Evolutionary conservation across 2,113 vertebrate species (phyloP), one percentile per base, ranked within the genome.

Genomic region (Peromyscus maniculatus): DNA sequence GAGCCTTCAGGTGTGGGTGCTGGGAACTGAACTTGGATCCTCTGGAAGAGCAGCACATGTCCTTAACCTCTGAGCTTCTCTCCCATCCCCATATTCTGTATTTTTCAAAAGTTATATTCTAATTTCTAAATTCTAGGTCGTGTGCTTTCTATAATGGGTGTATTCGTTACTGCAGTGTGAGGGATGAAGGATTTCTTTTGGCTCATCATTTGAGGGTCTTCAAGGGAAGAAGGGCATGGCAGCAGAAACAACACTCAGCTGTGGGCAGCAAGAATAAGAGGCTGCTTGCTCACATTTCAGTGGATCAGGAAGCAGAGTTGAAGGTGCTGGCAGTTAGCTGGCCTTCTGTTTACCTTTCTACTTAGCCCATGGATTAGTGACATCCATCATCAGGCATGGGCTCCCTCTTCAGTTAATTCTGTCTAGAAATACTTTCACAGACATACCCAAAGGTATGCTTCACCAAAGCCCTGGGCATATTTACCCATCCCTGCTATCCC

Each of bases 91-190:
- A 59, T 69, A 9, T 31, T 96, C 57, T 57, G 0, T 87, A 28
- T 46, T 71, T 87, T 57, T 92, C 59, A 28, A 43, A 88, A 82
- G 26, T 77, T 88, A 55, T 93, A 95, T 71, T 94, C 31, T 80
- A 46, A 43, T 1, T 91, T 87, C 74, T 69, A 26, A 80, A 88
- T 90, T 87, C 43, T 96, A 67, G 33, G 74, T 12, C 3, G 43
- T 80, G 15, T 0, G n/a, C 93, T 95, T 83, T 93, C 7, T n/a
- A 4, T 33, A 71, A 19, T 3, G 16, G 21, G 21, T 66, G 64
- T 69, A n/a, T n/a, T 33, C 5, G 3, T 72, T 26, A 88, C 19
- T 88, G 33, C 13, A 55, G 16, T 24, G 1, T 55, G 43, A 88
- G 3, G 21, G 46, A 71, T 21, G 11, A 71, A 55, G 46, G 31